Evolutionary conservation across 2,113 vertebrate genomes (phyloP).

Genomic region (Gambusia affinis): DNA sequence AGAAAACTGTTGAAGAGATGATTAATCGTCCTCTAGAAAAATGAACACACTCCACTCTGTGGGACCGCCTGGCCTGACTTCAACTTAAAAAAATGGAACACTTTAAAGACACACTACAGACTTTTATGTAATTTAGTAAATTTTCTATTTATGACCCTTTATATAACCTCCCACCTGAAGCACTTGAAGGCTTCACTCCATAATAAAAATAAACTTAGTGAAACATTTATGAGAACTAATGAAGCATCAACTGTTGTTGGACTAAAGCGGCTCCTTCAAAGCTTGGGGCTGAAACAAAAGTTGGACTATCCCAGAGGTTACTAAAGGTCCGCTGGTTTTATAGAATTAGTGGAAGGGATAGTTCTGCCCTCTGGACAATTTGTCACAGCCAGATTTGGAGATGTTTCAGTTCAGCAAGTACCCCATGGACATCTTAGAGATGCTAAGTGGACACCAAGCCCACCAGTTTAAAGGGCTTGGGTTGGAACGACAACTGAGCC

Average conservation of each 20-base stretch:
- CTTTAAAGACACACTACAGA: constrained; percentile 63
- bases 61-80: constrained; percentile 29
- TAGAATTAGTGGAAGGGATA: constrained; percentile 17
- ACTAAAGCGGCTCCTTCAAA: constrained; percentile 29
- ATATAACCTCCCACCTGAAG: constrained; percentile 36
- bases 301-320: constrained; percentile 24
- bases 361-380: constrained; percentile 39
- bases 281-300: neutral
- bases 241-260: constrained; percentile 21
- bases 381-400: constrained; percentile 60
- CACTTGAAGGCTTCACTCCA: constrained; percentile 49
- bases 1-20: constrained; percentile 8
- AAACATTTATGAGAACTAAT: constrained; percentile 32
- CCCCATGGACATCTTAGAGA: constrained; percentile 86
- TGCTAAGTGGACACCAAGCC: constrained; percentile 85
- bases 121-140: constrained; percentile 49
- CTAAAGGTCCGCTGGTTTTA: constrained; percentile 44
- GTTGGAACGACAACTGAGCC: constrained; percentile 80
- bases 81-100: constrained; percentile 38
- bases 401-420: constrained; percentile 87
- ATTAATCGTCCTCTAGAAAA: constrained; percentile 12
- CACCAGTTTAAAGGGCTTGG: constrained; percentile 85
- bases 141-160: constrained; percentile 62
- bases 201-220: constrained; percentile 18
- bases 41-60: constrained; percentile 29